Conservation (phyloP, 2,888 invertebrate species). For the Cheilosia impressa region DNA sequence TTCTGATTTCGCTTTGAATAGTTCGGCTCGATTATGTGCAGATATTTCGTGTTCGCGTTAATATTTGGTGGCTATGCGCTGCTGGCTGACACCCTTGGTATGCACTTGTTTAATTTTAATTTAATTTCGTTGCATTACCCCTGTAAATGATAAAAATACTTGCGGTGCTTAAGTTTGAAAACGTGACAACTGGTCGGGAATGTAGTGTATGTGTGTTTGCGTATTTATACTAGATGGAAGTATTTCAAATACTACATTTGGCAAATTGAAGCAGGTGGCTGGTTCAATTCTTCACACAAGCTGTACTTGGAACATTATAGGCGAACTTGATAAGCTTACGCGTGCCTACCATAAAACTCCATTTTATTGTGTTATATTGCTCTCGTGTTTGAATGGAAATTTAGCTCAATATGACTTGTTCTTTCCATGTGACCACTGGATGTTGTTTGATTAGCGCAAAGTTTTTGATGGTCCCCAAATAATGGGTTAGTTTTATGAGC, state of each 20-base stretch:
- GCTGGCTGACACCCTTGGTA: conserved; percentile 46
- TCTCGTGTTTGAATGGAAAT: not conserved
- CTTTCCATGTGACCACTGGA: not conserved
- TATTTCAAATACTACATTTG: not conserved
- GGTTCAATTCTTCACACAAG: not conserved
- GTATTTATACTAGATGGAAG: not conserved
- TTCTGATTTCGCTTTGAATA: conserved; percentile 53
- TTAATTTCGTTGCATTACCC: not conserved
- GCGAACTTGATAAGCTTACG: too few species aligned
- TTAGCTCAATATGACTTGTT: not conserved
- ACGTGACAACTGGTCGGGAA: conserved; percentile 27
- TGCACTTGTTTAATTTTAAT: conserved; percentile 4
- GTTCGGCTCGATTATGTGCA: conserved; percentile 62
- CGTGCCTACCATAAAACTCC: not conserved
- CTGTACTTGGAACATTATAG: too few species aligned
- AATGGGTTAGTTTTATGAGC: not conserved
- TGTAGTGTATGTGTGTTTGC: not conserved
- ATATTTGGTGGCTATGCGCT: conserved; percentile 31
- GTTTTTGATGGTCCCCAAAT: not conserved
- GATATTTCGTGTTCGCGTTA: conserved; percentile 33
- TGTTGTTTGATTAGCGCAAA: not conserved
- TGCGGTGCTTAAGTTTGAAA: not conserved
- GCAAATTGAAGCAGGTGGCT: conserved; percentile 1
- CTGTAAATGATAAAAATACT: not conserved
- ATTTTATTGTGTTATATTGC: not conserved